A percentile compares a stretch with the other conserved stretches of the same genome.
These are phyloP conservation scores for Brachypalpus laphriformis DNA, from an alignment of 2,888 invertebrate species.

Conservation along the genomic window DNA sequence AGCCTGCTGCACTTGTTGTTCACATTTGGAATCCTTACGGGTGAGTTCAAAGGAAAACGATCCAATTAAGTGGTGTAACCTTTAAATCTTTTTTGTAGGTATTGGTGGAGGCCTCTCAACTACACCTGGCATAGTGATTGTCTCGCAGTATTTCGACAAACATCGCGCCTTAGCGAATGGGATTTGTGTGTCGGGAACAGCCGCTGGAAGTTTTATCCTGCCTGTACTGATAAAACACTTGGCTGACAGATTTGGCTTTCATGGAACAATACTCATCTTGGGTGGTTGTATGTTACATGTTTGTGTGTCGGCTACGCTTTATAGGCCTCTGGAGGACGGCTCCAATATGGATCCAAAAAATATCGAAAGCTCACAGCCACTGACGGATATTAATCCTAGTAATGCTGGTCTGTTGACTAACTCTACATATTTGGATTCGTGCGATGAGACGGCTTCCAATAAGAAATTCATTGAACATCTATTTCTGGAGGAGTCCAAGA, in stretches of 20 bases:
- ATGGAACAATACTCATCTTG: slow-evolving; percentile 88
- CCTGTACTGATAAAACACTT: slow-evolving; percentile 89
- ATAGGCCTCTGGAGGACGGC: slow-evolving; percentile 84
- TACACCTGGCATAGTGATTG: slow-evolving; percentile 91
- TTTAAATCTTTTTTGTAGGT: slow-evolving; percentile 82
- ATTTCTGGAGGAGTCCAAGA: slow-evolving; percentile 82
- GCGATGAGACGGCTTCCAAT: slow-evolving; percentile 80
- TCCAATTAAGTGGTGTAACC: not conserved
- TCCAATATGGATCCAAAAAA: slow-evolving; percentile 74
- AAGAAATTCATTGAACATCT: slow-evolving; percentile 82
- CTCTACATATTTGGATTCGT: slow-evolving; percentile 82
- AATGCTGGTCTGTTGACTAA: slow-evolving; percentile 81
- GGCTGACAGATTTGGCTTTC: slow-evolving; percentile 88
- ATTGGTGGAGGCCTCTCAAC: slow-evolving; percentile 91
- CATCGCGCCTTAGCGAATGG: slow-evolving; percentile 91
- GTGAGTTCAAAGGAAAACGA: slow-evolving; percentile 82
- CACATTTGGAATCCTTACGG: slow-evolving; percentile 89
- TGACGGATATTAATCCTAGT: slow-evolving; percentile 80
- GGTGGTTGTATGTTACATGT: slow-evolving; percentile 90
- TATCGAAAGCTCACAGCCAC: slow-evolving; percentile 77
- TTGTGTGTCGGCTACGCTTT: slow-evolving; percentile 88
- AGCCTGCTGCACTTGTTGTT: slow-evolving; percentile 88
- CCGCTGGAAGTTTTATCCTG: slow-evolving; percentile 90
- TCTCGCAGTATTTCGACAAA: slow-evolving; percentile 91
- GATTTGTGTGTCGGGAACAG: slow-evolving; percentile 91